phyloP scores from a whole-genome alignment of 2,797 vertebrate genomes.

The Hydrocynus forskahlii region DNA sequence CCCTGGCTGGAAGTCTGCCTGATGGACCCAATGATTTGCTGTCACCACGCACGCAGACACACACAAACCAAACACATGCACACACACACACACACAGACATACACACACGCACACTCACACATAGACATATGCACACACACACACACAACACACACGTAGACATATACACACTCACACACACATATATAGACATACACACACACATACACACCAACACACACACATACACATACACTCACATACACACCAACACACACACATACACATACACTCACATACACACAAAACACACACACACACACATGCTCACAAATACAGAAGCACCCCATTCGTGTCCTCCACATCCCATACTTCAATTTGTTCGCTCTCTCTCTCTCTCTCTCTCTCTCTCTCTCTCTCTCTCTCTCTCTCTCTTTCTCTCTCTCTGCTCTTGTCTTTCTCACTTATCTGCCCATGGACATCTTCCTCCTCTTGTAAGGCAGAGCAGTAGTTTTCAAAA shows the following conservation, averaged over 20 bases:
- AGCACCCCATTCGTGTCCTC: constrained; percentile 30
- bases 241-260: too few species aligned
- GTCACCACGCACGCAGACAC: constrained; percentile 41
- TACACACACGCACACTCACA: constrained; percentile 41
- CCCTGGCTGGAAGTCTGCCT: constrained; percentile 53
- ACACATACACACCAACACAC: too few species aligned
- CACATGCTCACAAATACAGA: constrained; percentile 27
- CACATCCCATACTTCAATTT: constrained; percentile 21
- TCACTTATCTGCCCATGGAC: constrained; percentile 1
- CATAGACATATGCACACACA: too few species aligned
- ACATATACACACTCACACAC: too few species aligned
- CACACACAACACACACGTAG: too few species aligned
- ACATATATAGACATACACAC: too few species aligned
- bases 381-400: constrained; percentile 9
- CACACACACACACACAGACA: constrained; percentile 42
- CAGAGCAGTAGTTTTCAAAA: not conserved
- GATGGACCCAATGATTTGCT: constrained; percentile 64
- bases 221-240: too few species aligned
- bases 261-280: constrained; percentile 33
- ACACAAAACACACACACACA: constrained; percentile 44
- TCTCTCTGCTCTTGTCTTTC: constrained; percentile 11
- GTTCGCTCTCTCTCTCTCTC: not conserved
- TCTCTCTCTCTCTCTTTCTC: not conserved
- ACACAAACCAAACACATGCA: constrained; percentile 6
- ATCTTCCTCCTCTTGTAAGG: not conserved